Percentiles rank a stretch among this genome's conserved stretches.
Evolutionary conservation across 2,888 invertebrate genomes (phyloP).

Genomic region (Dione juno): DNA sequence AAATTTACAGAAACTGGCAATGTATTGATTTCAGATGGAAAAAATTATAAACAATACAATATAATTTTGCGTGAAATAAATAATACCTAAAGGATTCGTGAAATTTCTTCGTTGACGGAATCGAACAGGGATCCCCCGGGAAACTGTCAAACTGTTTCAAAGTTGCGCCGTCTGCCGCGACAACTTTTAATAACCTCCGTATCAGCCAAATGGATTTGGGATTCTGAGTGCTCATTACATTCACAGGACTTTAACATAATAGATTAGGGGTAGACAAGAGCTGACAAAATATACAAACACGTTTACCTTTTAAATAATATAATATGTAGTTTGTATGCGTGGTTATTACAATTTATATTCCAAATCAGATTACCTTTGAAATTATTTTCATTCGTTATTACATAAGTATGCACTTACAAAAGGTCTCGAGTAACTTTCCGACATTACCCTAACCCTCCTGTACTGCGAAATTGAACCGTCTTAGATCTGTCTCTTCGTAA

Average conservation of each 20-base stretch:
- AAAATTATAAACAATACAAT: conserved; percentile 31
- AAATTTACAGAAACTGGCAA: background rate
- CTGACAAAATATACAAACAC: conserved; percentile 16
- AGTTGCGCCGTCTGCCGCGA: conserved; percentile 71
- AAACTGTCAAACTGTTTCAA: conserved; percentile 73
- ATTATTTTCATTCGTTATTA: background rate
- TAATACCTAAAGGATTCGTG: conserved; percentile 65
- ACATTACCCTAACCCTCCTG: conserved; percentile 55
- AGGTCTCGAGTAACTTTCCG: conserved; percentile 64
- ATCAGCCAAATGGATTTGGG: conserved; percentile 78
- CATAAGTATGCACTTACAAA: conserved; percentile 34
- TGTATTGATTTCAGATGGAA: background rate
- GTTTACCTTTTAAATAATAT: background rate
- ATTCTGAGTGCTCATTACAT: conserved; percentile 55
- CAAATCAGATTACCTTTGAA: background rate
- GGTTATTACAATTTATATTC: background rate
- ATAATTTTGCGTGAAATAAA: conserved; percentile 48
- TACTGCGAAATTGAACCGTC: conserved; percentile 77
- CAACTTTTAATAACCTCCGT: conserved; percentile 81
- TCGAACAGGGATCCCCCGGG: conserved; percentile 70
- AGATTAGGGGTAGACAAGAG: conserved; percentile 29
- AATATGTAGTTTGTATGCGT: too few relatives aligned
- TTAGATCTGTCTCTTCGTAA: conserved; percentile 79
- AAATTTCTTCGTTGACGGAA: conserved; percentile 73
- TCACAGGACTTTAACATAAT: conserved; percentile 48